Evolutionary conservation across 2,113 vertebrate genomes (phyloP).

Genomic region (Petaurus breviceps): DNA sequence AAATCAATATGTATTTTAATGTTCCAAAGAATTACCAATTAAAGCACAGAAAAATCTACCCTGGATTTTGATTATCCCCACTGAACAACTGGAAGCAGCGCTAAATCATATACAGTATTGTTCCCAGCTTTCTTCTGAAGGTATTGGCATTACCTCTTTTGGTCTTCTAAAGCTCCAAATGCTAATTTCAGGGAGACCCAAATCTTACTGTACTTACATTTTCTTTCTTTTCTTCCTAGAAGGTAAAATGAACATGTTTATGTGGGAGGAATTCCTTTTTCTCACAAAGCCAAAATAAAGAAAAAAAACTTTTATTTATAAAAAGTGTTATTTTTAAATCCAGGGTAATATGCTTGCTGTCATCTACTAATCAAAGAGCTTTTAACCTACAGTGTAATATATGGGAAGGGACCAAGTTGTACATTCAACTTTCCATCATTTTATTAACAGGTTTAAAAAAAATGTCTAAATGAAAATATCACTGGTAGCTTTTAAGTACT

Average conservation of each 20-base stretch:
- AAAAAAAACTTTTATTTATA: constrained; percentile 52
- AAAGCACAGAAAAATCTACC: constrained; percentile 80
- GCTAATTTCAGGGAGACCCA: constrained; percentile 81
- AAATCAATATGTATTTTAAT: constrained; percentile 79
- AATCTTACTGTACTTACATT: constrained; percentile 73
- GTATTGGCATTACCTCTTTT: constrained; percentile 78
- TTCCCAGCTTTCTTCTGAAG: constrained; percentile 72
- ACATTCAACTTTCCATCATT: constrained; percentile 56
- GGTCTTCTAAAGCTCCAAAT: constrained; percentile 79
- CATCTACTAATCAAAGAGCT: constrained; percentile 75
- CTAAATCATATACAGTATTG: constrained; percentile 74
- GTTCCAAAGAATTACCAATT: constrained; percentile 76
- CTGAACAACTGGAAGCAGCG: constrained; percentile 75
- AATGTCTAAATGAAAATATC: constrained; percentile 72
- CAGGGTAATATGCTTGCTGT: constrained; percentile 66
- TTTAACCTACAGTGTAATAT: constrained; percentile 72
- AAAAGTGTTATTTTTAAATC: constrained; percentile 30
- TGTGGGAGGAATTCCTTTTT: constrained; percentile 74
- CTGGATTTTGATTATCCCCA: constrained; percentile 80
- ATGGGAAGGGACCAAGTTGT: constrained; percentile 66
- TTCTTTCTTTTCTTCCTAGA: constrained; percentile 78
- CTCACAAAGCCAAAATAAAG: constrained; percentile 78
- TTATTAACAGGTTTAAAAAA: constrained; percentile 71
- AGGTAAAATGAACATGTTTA: constrained; percentile 81
- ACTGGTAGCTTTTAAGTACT: constrained; percentile 74